A percentile compares a stretch with the other conserved stretches of the same genome.
Evolutionary conservation across 2,888 invertebrate genomes (phyloP).

Genomic region (Cephus spinipes): DNA sequence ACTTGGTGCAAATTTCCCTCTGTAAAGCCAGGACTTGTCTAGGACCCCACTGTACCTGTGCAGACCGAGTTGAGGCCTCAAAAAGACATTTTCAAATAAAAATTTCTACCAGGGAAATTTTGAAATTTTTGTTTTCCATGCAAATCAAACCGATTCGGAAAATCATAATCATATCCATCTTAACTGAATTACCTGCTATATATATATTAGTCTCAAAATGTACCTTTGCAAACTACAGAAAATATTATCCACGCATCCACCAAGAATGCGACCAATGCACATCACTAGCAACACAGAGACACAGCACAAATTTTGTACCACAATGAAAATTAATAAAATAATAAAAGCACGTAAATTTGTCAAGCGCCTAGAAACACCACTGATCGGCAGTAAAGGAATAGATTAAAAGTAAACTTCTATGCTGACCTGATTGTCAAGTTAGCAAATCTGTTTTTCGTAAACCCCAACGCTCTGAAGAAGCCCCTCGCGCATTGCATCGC

Average conservation of each 20-base stretch:
- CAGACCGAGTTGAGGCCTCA: neutral
- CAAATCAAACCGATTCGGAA: neutral
- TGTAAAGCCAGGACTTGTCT: too few relatives aligned
- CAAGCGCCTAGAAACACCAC: neutral
- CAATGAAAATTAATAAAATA: neutral
- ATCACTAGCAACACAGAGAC: neutral
- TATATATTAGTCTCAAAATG: neutral
- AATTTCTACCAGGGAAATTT: neutral
- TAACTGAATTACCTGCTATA: neutral
- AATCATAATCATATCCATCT: neutral
- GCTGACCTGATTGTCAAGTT: conserved; percentile 52
- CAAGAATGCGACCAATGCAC: neutral
- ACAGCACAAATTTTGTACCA: neutral
- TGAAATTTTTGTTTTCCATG: neutral
- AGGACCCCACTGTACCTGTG: too few relatives aligned
- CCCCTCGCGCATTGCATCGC: conserved; percentile 58
- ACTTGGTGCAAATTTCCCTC: too few relatives aligned
- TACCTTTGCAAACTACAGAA: neutral
- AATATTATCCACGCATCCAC: neutral
- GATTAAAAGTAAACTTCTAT: neutral
- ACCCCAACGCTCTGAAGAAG: conserved; percentile 49
- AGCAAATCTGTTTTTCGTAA: conserved; percentile 46
- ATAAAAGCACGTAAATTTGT: neutral
- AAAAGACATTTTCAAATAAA: neutral
- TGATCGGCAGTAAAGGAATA: neutral